Base-by-base conservation (phyloP, 30 jellyfish, hydroid and myxozoan species). In the Hydractinia symbiolongicarpus region DNA sequence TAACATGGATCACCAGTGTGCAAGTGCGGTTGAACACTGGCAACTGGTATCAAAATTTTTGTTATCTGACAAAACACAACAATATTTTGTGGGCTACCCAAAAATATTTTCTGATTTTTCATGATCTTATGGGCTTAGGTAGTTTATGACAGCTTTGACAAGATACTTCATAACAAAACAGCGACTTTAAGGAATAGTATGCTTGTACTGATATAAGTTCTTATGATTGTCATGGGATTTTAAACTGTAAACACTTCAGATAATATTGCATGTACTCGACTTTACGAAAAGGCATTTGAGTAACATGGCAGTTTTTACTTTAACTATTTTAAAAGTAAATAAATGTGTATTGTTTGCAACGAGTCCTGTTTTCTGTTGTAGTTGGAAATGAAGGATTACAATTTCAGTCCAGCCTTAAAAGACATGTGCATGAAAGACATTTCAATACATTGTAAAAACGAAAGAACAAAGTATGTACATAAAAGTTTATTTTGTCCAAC, bases 1-100 rank as follows among this genome's bases (percentile, higher is more conserved):
- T 11, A 95, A 85, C 10, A 93, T 93, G 98, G 96, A 93, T 60
- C 61, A 62, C 49, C 76, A 86, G 75, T 93, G 98, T 76, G 71
- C 94, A 8, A 84, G 88, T 53, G 86, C 96, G 20, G 72, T 93
- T 53, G 98, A 93, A 19, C 98, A 93, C 80, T 93, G 98, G 98
- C 98, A 93, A 66, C 69, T 93, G 83, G 98, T 93, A 79, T 76
- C 44, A 30, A 30, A 30, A 30, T 30, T 30, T 30, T 44, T 67
- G 78, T 67, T 10, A 0, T 30, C 44, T 30, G 44, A 30, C 44
- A 30, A 30, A 30, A 30, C 44, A 30, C 44, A 30, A 2, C 44
- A 30, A 30, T 30, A 30, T 30, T 30, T 30, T 30, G 44, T 30
- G 2, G 44, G 44, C 44, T 30, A 30, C 44, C 44, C 44, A 30